phyloP scores from a whole-genome alignment of 1,140 invertebrate genomes.

The Zaprionus taronus region DNA sequence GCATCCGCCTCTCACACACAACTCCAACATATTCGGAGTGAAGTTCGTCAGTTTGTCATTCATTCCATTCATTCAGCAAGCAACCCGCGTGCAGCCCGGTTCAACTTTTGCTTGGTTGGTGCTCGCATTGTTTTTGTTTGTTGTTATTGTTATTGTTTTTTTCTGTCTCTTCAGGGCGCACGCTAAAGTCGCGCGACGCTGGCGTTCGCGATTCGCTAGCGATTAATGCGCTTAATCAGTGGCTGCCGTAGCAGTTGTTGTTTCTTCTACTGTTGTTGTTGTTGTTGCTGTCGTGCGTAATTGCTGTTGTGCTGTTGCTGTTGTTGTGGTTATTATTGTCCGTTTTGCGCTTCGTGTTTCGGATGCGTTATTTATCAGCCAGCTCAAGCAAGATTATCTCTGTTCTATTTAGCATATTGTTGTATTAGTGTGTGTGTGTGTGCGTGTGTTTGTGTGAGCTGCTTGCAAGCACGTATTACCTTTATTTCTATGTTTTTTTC shows the following conservation, averaged over 20 bases:
- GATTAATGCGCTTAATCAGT: slow-evolving; percentile 72
- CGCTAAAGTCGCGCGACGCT: slow-evolving; percentile 57
- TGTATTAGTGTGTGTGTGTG: slow-evolving; percentile 30
- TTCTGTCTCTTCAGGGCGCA: slow-evolving; percentile 25
- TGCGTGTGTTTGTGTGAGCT: slow-evolving; percentile 11
- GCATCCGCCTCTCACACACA: slow-evolving; percentile 44
- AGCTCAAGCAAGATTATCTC: slow-evolving; percentile 6
- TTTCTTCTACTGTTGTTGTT: slow-evolving; percentile 1
- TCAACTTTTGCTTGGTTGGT: slow-evolving; percentile 40
- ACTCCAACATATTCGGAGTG: slow-evolving; percentile 42
- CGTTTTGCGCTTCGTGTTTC: slow-evolving; percentile 20
- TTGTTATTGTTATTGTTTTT: not conserved
- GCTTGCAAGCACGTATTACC: slow-evolving; percentile 42
- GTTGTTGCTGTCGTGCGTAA: slow-evolving; percentile 29
- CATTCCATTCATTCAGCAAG: slow-evolving; percentile 74
- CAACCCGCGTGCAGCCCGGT: slow-evolving; percentile 72
- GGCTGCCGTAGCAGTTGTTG: slow-evolving; percentile 18
- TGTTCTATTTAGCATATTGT: slow-evolving; percentile 53
- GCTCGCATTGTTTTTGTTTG: slow-evolving; percentile 21
- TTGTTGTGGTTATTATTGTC: slow-evolving; percentile 10
- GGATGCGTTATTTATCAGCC: slow-evolving; percentile 61
- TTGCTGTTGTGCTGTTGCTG: slow-evolving; percentile 28
- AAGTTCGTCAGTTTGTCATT: slow-evolving; percentile 45
- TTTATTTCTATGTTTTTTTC: slow-evolving; percentile 36
- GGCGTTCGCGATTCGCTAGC: slow-evolving; percentile 57